Base-by-base conservation (phyloP, 2,888 invertebrate species). In the Phyto melanocephala region DNA sequence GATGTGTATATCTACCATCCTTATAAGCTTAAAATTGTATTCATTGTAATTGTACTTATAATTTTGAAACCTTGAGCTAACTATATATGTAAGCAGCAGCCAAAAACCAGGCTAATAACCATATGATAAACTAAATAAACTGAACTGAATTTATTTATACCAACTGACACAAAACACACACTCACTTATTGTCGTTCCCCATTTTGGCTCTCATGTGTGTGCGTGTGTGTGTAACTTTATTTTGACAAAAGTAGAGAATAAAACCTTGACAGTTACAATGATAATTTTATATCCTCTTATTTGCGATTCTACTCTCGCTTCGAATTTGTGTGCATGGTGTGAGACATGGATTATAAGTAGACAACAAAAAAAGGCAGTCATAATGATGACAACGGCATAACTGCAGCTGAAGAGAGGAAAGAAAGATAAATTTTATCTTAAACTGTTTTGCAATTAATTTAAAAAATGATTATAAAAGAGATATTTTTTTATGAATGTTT, bases 231-330 rank as follows among this genome's bases (percentile, higher is more conserved):
- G 22, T 50, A 50, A 13, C 22, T 13, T n/a, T 52, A 1, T 22
- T 52, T n/a, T 63, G 15, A 56, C 35, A 11, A 17, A 52, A n/a
- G 22, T 45, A 33, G 15, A n/a, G 42, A 35, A 56, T 71, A 52
- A 42, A 74, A 15, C 74, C 67, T 80, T 80, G 79, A 80, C 67
- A 80, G 74, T 80, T 80, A 45, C 37, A 80, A 60, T 67, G 72
- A 68, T 68, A 74, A 80, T 80, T 80, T 72, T 52, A 45, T 67
- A 80, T 80, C 67, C 28, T 33, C 45, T 67, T 54, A 74, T 74
- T 45, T 74, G 35, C 52, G 56, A 47, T 78, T 71, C 47, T 15
- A 45, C 47, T 28, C 54, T 33, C 47, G 28, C 11, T 13, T 35
- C 56, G 15, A 15, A 63, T 76, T 22, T 35, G 54, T 65, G 37